phyloP scores from a whole-genome alignment of 2,113 vertebrate genomes.

The Sporophila hypoxantha region DNA sequence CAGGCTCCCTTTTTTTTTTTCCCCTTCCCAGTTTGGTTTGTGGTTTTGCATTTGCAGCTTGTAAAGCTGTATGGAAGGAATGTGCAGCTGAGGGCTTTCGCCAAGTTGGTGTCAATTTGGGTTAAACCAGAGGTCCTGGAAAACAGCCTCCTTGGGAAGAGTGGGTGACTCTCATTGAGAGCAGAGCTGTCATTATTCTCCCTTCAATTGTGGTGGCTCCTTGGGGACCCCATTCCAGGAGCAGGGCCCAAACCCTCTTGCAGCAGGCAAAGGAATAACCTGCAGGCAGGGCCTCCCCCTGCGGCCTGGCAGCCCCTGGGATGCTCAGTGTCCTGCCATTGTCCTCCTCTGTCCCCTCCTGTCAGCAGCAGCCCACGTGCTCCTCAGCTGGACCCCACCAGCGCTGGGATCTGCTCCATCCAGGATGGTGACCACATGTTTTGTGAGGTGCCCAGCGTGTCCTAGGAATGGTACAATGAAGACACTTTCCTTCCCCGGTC shows the following conservation, averaged over 20 bases:
- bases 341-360: not conserved
- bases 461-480: conserved; percentile 1
- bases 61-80: conserved; percentile 56
- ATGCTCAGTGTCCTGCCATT: conserved; percentile 6
- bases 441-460: conserved; percentile 2
- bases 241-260: not conserved
- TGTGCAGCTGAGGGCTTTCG: conserved; percentile 41
- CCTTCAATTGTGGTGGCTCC: conserved; percentile 4
- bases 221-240: conserved; percentile 4
- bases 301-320: not conserved
- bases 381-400: conserved; percentile 29
- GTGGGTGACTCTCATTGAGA: conserved; percentile 20
- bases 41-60: conserved; percentile 55
- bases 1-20: not conserved
- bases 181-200: conserved; percentile 43
- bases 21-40: conserved; percentile 18
- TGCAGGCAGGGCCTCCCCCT: not conserved
- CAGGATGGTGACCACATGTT: conserved; percentile 13
- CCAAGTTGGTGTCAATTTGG: conserved; percentile 53
- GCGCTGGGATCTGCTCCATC: not conserved
- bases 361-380: conserved; percentile 20
- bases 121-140: conserved; percentile 50
- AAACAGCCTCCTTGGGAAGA: not conserved
- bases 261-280: conserved; percentile 4
- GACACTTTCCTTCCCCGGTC: not conserved